Evolutionary conservation across 1,140 invertebrate genomes (phyloP).

Genomic region (Drosophila novamexicana): DNA sequence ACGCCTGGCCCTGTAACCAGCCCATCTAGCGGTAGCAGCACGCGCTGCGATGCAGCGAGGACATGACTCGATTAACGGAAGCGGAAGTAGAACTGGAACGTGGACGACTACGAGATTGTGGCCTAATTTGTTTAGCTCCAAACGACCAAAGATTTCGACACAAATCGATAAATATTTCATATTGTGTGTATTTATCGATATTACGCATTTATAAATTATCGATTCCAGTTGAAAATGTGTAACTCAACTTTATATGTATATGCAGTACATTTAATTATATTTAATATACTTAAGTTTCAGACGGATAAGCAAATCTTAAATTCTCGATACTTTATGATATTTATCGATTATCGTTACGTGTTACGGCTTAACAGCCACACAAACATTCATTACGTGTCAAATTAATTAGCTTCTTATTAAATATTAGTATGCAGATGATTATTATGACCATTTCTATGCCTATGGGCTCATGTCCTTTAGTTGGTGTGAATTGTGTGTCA

Average conservation of each 20-base stretch:
- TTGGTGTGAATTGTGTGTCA: neutral
- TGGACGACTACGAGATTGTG: neutral
- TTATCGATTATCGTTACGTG: too few relatives aligned
- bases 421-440: neutral
- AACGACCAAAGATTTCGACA: neutral
- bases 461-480: neutral
- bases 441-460: neutral
- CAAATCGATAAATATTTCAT: neutral
- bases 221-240: too few relatives aligned
- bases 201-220: too few relatives aligned
- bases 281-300: neutral
- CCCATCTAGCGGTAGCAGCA: neutral
- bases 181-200: too few relatives aligned
- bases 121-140: neutral
- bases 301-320: neutral
- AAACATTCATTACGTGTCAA: too few relatives aligned
- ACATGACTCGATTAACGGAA: conserved; percentile 8
- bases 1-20: conserved; percentile 18
- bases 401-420: neutral
- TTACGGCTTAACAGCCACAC: too few relatives aligned
- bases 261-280: too few relatives aligned
- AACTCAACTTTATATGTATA: too few relatives aligned
- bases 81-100: conserved; percentile 1
- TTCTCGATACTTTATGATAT: neutral
- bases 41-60: conserved; percentile 4